Evolutionary conservation across 2,888 invertebrate genomes (phyloP), one percentile per base, ranked within the genome.

Genomic region (Dinocampus coccinellae): DNA sequence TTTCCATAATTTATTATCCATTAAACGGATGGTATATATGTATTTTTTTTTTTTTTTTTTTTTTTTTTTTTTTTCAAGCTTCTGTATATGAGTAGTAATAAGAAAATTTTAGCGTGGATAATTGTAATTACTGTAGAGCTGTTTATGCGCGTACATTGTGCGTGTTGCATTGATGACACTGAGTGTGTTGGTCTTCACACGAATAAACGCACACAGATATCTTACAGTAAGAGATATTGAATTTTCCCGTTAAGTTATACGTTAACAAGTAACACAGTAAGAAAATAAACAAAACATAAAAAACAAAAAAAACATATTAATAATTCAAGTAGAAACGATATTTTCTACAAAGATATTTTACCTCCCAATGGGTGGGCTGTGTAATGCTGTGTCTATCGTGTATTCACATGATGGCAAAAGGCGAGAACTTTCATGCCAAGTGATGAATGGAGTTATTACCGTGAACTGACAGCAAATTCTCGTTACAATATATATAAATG

Each of bases 391-490:
- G 64, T 74, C 75, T 77, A 79, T 81, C 77, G 76, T 29, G 53
- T 36, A 6, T 26, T 47, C 42, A 22, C 62, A 47, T 53, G 53
- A 53, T 39, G 22, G 60, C 75, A 75, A 74, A 73, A 80, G 78
- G 79, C 80, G 81, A 81, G 83, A 83, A 82, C 76, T 24, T 33
- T n/a, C 73, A 77, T 73, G 74, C 73, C 77, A 79, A 80, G 82
- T 85, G 85, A 85, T 85, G 83, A 85, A 86, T 85, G 83, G 84
- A 82, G 82, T 82, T 85, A 86, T 86, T 85, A 85, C 78, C 64
- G 77, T 77, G 76, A 58, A 67, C 69, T 64, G 62, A 72, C 70
- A 69, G 65, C 69, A 69, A 68, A 69, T 69, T 55, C 64, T 71
- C 63, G 71, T 73, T 73, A 72, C 73, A 62, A 72, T 65, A 69